Conservation (phyloP, 2,113 vertebrate genomes). For the Zootoca vivipara region DNA sequence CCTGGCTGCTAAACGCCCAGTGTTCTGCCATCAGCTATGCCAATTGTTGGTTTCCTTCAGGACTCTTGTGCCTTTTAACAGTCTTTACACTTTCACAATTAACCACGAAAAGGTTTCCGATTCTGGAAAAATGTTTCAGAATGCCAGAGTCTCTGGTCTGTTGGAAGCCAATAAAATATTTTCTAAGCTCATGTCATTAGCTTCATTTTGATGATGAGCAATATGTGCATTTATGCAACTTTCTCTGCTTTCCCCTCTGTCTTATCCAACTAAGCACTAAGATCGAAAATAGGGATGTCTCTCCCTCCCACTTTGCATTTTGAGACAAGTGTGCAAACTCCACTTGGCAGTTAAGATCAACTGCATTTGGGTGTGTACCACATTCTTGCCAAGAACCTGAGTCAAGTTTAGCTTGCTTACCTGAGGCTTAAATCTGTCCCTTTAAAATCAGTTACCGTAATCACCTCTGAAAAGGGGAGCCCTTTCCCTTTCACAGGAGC, state of each 20-base stretch:
- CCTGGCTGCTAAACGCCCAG: no score
- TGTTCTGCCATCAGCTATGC: not conserved
- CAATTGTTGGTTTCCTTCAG: no score
- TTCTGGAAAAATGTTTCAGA: not conserved
- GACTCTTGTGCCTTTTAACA: not conserved
- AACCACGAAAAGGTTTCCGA: not conserved
- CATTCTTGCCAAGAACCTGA: not conserved
- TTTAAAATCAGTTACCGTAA: no score
- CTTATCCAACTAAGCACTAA: no score
- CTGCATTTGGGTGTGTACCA: not conserved
- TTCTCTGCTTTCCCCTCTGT: not conserved
- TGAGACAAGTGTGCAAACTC: not conserved
- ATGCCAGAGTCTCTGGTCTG: not conserved
- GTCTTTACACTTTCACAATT: not conserved
- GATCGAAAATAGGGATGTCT: not conserved
- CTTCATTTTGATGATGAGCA: not conserved
- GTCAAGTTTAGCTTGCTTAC: not conserved
- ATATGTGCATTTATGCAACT: not conserved
- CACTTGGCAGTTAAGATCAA: not conserved
- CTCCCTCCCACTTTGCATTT: not conserved
- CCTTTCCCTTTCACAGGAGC: not conserved
- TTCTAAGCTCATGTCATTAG: not conserved
- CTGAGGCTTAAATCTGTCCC: not conserved
- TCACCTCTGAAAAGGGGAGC: not conserved
- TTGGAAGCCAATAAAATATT: not conserved